A percentile compares a stretch with the other conserved stretches of the same genome.
Conservation (phyloP, 2,888 invertebrate species). For the Harpalus rufipes region DNA sequence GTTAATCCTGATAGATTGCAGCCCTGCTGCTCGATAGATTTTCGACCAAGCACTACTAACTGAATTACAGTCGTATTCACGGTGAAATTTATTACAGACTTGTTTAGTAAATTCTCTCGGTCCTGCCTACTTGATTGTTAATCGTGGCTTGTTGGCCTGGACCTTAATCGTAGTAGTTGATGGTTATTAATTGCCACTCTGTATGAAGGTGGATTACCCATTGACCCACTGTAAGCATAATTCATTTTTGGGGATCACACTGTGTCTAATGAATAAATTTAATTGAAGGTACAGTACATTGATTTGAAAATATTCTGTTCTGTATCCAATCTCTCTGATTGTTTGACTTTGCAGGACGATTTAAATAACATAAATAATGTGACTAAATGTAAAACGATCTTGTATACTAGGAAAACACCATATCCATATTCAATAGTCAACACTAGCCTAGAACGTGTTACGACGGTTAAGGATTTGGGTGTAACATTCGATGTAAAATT, state of each 20-base stretch:
- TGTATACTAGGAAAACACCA: no score
- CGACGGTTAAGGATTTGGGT: no score
- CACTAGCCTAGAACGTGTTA: no score
- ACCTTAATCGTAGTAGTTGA: neutral
- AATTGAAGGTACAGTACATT: no score
- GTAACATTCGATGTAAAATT: no score
- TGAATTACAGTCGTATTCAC: constrained; percentile 62
- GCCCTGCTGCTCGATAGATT: constrained; percentile 55
- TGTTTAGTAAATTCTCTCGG: constrained; percentile 29
- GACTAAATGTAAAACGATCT: no score
- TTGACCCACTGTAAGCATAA: neutral
- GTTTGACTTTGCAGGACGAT: no score
- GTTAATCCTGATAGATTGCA: constrained; percentile 60
- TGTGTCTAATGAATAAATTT: neutral
- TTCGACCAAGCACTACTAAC: constrained; percentile 57
- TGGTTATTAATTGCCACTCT: constrained; percentile 21
- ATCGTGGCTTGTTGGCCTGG: neutral
- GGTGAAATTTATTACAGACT: constrained; percentile 54
- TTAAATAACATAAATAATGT: no score
- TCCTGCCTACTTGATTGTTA: constrained; percentile 12
- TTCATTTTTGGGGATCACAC: neutral
- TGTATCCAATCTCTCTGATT: no score
- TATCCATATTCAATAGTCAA: no score
- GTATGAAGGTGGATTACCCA: neutral
- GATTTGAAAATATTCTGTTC: no score